A percentile compares a stretch with the other conserved stretches of the same genome.
phyloP scores from a whole-genome alignment of 2,888 invertebrate species.

The Toxonevra muliebris region DNA sequence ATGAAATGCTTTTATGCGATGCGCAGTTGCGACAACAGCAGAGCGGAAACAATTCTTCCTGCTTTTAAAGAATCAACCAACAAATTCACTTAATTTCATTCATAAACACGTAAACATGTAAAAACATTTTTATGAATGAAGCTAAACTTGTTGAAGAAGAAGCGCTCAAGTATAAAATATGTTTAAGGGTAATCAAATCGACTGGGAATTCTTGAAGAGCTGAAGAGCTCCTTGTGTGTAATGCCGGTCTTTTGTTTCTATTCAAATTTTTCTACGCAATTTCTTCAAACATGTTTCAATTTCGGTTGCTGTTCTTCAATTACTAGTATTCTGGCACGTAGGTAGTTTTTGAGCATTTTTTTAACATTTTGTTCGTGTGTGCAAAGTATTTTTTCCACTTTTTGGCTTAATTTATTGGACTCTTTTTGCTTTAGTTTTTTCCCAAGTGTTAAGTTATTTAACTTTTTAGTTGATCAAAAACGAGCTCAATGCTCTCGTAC shows the following conservation, averaged over 20 bases:
- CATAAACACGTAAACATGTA: slow-evolving; percentile 1
- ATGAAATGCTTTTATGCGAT: neutral
- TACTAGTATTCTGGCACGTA: no score
- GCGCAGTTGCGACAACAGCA: neutral
- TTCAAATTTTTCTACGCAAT: neutral
- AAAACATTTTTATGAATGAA: no score
- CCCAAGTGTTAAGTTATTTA: no score
- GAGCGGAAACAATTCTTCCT: no score
- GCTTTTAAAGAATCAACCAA: no score
- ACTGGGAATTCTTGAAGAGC: neutral
- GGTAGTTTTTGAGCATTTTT: no score
- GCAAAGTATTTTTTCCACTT: no score
- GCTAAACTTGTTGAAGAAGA: neutral
- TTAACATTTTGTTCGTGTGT: no score
- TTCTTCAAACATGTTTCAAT: neutral
- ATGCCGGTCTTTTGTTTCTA: neutral
- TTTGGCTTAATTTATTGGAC: no score
- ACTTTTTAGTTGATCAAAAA: no score
- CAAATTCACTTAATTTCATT: slow-evolving; percentile 1
- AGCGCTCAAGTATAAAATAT: neutral
- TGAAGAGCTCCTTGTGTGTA: neutral
- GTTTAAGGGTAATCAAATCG: neutral
- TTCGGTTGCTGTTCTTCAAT: neutral
- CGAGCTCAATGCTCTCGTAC: no score
- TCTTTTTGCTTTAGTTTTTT: no score